Evolutionary conservation across 2,888 invertebrate species (phyloP), one percentile per base, ranked within the genome.

Genomic region (Tetramorium bicarinatum): DNA sequence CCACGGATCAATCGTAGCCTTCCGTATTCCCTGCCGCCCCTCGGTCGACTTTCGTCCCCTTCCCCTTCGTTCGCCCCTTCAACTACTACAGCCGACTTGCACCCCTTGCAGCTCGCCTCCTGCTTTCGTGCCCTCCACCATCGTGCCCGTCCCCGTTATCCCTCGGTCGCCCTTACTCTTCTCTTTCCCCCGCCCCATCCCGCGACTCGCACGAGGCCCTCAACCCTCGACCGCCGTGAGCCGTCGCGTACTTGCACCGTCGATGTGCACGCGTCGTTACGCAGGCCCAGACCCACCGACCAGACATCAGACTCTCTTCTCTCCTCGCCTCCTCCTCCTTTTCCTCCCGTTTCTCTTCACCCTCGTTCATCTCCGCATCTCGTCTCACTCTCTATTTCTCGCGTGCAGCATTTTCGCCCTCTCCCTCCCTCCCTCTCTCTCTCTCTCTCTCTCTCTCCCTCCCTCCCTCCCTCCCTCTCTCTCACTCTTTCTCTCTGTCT

Each of bases 1-100:
- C 93, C 93, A 90, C 92, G 93, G 93, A 94, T 94, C 93, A 94
- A 93, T 93, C 93, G 94, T 94, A 92, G 93, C 93, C 93, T 93
- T 93, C 93, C 92, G 92, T 91, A 90, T 93, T 91, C 92, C 95
- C 95, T 95, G 94, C 89, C 89, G 84, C 91, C 90, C 86, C 91
- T 88, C 88, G 88, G 88, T 88, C 87, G 91, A 89, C 95, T 95
- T 95, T 95, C 88, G 72, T 89, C 85, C 89, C 87, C 66, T 76
- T 72, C 80, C 87, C 87, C 90, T 85, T 87, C 89, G 86, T 87
- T 88, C 87, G 80, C 87, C 87, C 88, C 86, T 86, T 89, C 85
- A 77, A 85, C 90, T 87, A 88, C 89, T 71, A 41, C 86, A 77
- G 85, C 77, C 89, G 89, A 89, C 89, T 89, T 85, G 84, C 88